Conservation (phyloP, 2,113 vertebrate genomes). For the Takifugu bimaculatus region DNA sequence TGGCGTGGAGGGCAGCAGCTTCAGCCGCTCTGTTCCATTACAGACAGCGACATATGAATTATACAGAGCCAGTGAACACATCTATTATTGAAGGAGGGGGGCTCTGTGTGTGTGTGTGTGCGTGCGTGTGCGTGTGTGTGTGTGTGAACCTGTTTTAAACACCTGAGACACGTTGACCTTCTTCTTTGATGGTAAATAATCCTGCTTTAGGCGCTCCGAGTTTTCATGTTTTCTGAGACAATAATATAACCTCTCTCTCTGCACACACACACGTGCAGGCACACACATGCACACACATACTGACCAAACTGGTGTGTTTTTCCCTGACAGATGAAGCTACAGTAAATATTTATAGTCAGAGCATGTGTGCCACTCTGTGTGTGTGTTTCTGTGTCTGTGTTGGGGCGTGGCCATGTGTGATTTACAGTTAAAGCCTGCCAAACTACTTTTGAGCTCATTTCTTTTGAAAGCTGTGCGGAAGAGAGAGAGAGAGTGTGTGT, state of each 20-base stretch:
- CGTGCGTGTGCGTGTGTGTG: slow-evolving; percentile 4
- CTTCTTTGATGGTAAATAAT: background rate
- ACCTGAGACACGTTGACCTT: background rate
- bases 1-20: slow-evolving; percentile 6
- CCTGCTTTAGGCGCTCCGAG: background rate
- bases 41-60: slow-evolving; percentile 48
- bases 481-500: slow-evolving; percentile 5
- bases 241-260: background rate
- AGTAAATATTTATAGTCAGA: slow-evolving; percentile 52
- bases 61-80: slow-evolving; percentile 48
- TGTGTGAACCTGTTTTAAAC: background rate
- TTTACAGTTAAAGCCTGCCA: no score
- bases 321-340: slow-evolving; percentile 28
- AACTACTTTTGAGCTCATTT: no score
- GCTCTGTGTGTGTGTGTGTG: slow-evolving; percentile 3
- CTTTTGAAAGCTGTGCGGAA: background rate
- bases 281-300: background rate
- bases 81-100: slow-evolving; percentile 50
- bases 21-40: slow-evolving; percentile 42
- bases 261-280: background rate
- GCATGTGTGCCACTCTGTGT: slow-evolving; percentile 1
- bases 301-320: slow-evolving; percentile 18
- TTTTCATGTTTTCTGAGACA: background rate
- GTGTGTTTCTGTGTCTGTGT: slow-evolving; percentile 6
- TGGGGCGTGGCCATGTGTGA: slow-evolving; percentile 3